These are phyloP conservation scores for Pterocles orientalis DNA, from an alignment of 2,113 vertebrate genomes.

Conservation along the genomic window DNA sequence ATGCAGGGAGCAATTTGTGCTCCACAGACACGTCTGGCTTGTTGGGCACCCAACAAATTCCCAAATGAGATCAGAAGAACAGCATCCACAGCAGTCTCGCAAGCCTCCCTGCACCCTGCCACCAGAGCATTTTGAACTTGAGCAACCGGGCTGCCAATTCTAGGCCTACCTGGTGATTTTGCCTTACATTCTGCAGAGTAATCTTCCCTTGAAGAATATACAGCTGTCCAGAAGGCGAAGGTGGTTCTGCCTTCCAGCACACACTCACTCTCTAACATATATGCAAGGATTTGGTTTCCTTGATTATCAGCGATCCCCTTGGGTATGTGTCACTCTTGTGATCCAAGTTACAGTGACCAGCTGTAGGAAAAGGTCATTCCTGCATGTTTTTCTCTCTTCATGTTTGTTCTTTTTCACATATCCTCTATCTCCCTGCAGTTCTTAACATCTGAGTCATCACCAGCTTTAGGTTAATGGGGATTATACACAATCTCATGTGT, in stretches of 20 bases:
- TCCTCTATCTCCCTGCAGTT: background rate
- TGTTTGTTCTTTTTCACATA: background rate
- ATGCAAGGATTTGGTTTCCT: background rate
- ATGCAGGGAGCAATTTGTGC: background rate
- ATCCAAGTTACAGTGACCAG: background rate
- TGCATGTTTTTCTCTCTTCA: background rate
- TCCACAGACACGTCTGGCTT: background rate
- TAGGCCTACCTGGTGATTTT: background rate
- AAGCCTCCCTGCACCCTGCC: background rate
- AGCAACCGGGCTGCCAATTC: background rate
- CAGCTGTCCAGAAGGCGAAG: background rate
- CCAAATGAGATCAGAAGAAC: background rate
- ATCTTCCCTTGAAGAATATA: background rate
- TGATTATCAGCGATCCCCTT: background rate
- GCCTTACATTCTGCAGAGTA: background rate
- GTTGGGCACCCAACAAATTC: background rate
- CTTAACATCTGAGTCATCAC: background rate
- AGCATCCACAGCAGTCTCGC: background rate
- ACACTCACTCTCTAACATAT: background rate
- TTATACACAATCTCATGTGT: constrained; percentile 3
- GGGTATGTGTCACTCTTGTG: background rate
- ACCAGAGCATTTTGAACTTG: background rate
- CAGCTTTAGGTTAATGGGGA: background rate
- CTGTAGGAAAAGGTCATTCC: background rate
- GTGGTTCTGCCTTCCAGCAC: background rate